phyloP scores from a whole-genome alignment of 2,888 invertebrate species.

The Cyclophora albipunctata region DNA sequence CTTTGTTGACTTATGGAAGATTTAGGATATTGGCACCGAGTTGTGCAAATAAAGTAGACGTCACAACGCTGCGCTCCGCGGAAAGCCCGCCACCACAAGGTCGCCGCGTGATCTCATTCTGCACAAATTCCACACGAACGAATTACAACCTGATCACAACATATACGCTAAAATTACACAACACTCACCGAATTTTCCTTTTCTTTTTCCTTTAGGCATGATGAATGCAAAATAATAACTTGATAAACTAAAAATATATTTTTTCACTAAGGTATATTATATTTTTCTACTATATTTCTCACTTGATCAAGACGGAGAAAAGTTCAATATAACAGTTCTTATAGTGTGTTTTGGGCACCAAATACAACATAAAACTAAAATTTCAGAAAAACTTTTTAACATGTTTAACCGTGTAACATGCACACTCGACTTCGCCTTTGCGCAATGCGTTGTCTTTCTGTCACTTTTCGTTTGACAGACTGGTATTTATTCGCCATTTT shows the following conservation, averaged over 20 bases:
- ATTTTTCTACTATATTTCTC: slow-evolving; percentile 45
- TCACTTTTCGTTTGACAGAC: slow-evolving; percentile 22
- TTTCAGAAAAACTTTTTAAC: slow-evolving; percentile 84
- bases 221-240: slow-evolving; percentile 57
- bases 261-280: slow-evolving; percentile 61
- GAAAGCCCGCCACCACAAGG: slow-evolving; percentile 63
- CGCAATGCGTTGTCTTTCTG: slow-evolving; percentile 60
- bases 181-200: slow-evolving; percentile 81
- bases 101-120: slow-evolving; percentile 68
- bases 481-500: slow-evolving; percentile 47
- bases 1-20: slow-evolving; percentile 35
- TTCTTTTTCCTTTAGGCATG: slow-evolving; percentile 87
- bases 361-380: slow-evolving; percentile 82
- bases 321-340: slow-evolving; percentile 83
- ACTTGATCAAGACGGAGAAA: slow-evolving; percentile 86
- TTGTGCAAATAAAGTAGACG: slow-evolving; percentile 42
- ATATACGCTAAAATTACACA: slow-evolving; percentile 3
- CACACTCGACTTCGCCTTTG: slow-evolving; percentile 64
- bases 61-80: slow-evolving; percentile 40
- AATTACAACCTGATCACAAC: slow-evolving; percentile 11
- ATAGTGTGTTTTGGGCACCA: slow-evolving; percentile 81
- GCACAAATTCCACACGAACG: slow-evolving; percentile 39
- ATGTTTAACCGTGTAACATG: slow-evolving; percentile 77
- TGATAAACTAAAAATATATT: slow-evolving; percentile 72
- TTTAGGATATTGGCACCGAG: slow-evolving; percentile 24